Conservation (phyloP, 2,797 vertebrate species). For the Ptychobarbus kaznakovi region DNA sequence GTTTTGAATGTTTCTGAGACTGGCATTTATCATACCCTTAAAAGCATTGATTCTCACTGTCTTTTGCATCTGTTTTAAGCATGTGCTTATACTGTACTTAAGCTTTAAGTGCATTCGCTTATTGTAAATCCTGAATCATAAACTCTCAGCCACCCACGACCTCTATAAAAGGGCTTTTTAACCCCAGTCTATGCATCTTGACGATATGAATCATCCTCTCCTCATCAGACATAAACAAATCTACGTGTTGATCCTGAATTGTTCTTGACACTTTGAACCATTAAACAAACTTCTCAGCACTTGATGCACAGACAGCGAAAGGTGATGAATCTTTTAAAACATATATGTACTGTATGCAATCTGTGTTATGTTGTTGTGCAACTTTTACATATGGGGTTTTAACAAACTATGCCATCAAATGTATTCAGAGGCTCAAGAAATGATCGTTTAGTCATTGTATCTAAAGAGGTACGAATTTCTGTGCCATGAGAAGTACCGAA, state of each 20-base stretch:
- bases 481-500: not conserved
- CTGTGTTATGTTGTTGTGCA: not conserved
- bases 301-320: slow-evolving; percentile 23
- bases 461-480: not conserved
- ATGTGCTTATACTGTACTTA: slow-evolving; percentile 46
- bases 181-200: slow-evolving; percentile 26
- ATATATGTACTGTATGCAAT: not conserved
- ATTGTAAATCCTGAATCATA: slow-evolving; percentile 39
- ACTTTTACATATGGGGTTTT: not conserved
- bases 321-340: not conserved
- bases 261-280: slow-evolving; percentile 26
- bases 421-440: not conserved
- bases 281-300: slow-evolving; percentile 29
- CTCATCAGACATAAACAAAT: slow-evolving; percentile 13
- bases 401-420: not conserved
- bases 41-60: slow-evolving; percentile 3
- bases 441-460: not conserved
- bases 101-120: slow-evolving; percentile 28
- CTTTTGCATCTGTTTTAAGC: slow-evolving; percentile 22
- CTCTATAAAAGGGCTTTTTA: slow-evolving; percentile 21
- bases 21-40: not conserved
- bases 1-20: not conserved
- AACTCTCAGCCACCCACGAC: slow-evolving; percentile 40
- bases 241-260: slow-evolving; percentile 8
- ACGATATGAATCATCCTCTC: slow-evolving; percentile 30